Conservation (phyloP, 2,113 vertebrate genomes). For the Aphyosemion australe region DNA sequence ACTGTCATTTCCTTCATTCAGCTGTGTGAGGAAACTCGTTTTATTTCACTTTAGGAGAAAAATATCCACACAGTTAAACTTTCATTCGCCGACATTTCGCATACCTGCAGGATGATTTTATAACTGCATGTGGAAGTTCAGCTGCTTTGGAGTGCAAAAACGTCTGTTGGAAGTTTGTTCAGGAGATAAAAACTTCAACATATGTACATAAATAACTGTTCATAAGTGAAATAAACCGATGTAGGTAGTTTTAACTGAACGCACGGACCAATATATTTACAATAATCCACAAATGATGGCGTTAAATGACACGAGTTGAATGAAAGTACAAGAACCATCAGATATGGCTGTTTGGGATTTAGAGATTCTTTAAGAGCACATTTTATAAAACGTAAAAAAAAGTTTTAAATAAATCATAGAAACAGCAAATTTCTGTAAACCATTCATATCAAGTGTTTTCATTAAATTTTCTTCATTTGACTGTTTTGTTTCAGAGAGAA, state of each 20-base stretch:
- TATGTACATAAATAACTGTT: conserved; percentile 32
- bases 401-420: neutral
- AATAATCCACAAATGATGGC: conserved; percentile 52
- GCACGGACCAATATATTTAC: conserved; percentile 58
- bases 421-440: conserved; percentile 32
- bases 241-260: neutral
- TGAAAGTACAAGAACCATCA: conserved; percentile 29
- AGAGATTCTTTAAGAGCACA: neutral
- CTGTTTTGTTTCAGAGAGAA: conserved; percentile 16
- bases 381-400: neutral
- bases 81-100: conserved; percentile 4
- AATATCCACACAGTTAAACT: neutral
- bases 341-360: conserved; percentile 58
- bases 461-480: conserved; percentile 9
- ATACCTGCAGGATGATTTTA: conserved; percentile 25
- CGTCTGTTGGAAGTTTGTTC: conserved; percentile 2
- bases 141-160: conserved; percentile 45
- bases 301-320: neutral
- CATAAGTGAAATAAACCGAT: conserved; percentile 18
- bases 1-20: conserved; percentile 54
- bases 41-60: conserved; percentile 13
- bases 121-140: conserved; percentile 39
- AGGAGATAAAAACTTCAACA: conserved; percentile 9
- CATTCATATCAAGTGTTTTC: neutral
- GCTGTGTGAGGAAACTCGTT: neutral